Conservation (phyloP, 2,888 invertebrate species). For the Athetis lepigone region DNA sequence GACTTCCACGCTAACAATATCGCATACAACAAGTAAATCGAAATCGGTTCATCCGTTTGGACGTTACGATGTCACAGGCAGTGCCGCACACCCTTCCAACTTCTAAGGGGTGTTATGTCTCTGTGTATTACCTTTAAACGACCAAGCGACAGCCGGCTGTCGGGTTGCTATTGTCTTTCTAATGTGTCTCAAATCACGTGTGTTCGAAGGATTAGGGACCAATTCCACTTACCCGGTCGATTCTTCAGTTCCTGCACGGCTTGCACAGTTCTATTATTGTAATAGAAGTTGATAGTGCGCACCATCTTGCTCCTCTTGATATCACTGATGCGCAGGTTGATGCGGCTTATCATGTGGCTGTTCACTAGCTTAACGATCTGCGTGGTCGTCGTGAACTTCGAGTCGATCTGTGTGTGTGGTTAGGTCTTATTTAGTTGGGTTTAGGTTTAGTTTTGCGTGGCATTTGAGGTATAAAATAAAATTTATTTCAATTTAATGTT, state of each 20-base stretch:
- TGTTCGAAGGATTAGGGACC: no score
- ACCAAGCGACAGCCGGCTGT: no score
- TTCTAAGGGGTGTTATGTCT: no score
- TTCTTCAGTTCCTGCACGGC: conserved; percentile 99
- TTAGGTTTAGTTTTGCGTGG: conserved; percentile 23
- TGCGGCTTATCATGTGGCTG: conserved; percentile 98
- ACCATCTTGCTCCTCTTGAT: conserved; percentile 99
- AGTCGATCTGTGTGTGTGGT: conserved; percentile 93
- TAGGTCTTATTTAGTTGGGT: conserved; percentile 71
- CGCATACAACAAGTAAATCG: no score
- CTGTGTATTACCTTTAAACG: no score
- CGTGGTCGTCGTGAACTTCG: conserved; percentile 99
- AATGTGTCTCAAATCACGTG: no score
- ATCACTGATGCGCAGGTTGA: conserved; percentile 97
- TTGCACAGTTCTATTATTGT: conserved; percentile 98
- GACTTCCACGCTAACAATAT: no score
- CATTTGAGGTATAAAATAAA: neutral
- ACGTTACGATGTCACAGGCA: no score
- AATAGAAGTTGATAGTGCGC: conserved; percentile 98
- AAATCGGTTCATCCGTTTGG: no score
- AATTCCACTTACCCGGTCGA: conserved; percentile 92
- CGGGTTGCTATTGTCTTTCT: no score
- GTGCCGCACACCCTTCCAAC: no score
- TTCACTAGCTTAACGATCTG: conserved; percentile 99
- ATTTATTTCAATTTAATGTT: no score